Conservation (phyloP, 2,797 vertebrate species). For the Sebastes vulpes region DNA sequence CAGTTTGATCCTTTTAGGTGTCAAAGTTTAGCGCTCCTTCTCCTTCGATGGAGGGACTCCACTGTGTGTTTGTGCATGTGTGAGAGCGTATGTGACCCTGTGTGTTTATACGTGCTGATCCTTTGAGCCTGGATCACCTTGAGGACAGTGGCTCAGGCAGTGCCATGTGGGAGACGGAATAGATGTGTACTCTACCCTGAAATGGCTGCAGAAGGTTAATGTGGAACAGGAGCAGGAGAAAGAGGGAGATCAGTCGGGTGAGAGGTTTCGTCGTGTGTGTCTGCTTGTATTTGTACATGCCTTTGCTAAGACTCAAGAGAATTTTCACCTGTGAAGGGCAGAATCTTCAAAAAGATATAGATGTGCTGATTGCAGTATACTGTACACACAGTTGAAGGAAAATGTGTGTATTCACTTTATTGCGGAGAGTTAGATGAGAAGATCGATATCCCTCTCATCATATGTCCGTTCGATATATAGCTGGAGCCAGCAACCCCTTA, state of each 20-base stretch:
- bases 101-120: slow-evolving; percentile 34
- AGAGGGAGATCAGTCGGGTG: background rate
- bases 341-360: background rate
- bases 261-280: background rate
- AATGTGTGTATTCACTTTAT: background rate
- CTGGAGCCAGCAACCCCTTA: background rate
- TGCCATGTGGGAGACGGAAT: slow-evolving; percentile 15
- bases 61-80: slow-evolving; percentile 20
- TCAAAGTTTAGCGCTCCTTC: slow-evolving; percentile 38
- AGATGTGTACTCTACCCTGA: slow-evolving; percentile 21
- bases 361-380: background rate
- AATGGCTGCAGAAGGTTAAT: slow-evolving; percentile 26
- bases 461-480: background rate
- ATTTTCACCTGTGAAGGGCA: background rate
- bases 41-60: slow-evolving; percentile 34
- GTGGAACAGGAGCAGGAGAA: background rate
- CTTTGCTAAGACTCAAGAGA: background rate
- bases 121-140: slow-evolving; percentile 63
- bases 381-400: background rate
- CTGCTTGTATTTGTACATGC: background rate
- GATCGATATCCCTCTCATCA: background rate
- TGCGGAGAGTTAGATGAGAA: background rate
- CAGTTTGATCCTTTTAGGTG: slow-evolving; percentile 36
- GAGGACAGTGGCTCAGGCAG: slow-evolving; percentile 49
- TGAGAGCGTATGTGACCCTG: slow-evolving; percentile 3